These are phyloP conservation scores for Lemur catta DNA, from an alignment of 2,797 vertebrate genomes.

Conservation along the genomic window DNA sequence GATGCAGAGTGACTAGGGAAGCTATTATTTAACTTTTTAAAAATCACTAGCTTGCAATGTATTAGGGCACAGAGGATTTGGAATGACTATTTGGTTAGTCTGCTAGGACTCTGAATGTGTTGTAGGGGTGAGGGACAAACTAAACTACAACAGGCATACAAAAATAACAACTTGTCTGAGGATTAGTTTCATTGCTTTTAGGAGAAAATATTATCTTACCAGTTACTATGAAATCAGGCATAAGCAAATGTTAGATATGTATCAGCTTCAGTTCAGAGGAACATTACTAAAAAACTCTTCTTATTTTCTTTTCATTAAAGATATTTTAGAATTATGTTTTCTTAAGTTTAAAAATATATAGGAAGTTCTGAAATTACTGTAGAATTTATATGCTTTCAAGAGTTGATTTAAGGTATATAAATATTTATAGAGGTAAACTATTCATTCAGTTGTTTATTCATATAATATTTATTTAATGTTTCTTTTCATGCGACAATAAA, in stretches of 20 bases:
- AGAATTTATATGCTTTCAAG: neutral
- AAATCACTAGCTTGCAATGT: neutral
- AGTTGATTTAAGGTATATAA: neutral
- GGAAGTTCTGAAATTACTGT: neutral
- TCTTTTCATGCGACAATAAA: slow-evolving; percentile 16
- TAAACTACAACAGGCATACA: neutral
- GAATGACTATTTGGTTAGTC: neutral
- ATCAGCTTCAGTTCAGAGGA: neutral
- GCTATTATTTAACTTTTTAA: neutral
- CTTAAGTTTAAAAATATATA: neutral
- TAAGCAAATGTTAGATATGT: neutral
- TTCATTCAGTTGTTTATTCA: neutral
- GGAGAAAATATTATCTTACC: neutral
- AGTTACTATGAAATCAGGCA: neutral
- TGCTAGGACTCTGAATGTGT: neutral
- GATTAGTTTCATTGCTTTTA: neutral
- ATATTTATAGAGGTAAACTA: neutral
- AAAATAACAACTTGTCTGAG: neutral
- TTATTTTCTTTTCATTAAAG: neutral
- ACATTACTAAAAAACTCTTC: neutral
- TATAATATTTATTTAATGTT: neutral
- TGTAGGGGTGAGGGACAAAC: neutral
- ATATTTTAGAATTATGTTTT: neutral
- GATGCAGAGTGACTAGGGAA: neutral
- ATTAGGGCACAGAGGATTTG: neutral